Percentiles rank a stretch among this genome's conserved stretches.
Evolutionary conservation across 2,797 vertebrate species (phyloP).

Genomic region (Enteromius argenteus): DNA sequence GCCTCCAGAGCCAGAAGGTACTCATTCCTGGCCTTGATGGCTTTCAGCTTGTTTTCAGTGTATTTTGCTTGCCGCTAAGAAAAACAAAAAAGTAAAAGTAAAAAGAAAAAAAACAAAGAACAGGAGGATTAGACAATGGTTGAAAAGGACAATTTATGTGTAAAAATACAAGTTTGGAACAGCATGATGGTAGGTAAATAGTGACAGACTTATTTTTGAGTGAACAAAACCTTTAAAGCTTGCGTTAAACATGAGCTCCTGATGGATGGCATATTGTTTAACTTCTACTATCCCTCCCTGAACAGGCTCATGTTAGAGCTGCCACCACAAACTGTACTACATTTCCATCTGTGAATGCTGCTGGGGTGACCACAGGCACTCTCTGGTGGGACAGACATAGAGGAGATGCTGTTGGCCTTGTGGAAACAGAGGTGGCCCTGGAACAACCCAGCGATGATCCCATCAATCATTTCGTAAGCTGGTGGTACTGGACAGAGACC

Average conservation of each 20-base stretch:
- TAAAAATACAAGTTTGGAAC: neutral
- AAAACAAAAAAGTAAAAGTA: conserved; percentile 60
- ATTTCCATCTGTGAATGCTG: conserved; percentile 10
- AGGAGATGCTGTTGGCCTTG: conserved; percentile 31
- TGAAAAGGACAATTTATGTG: neutral
- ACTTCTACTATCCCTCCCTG: conserved; percentile 7
- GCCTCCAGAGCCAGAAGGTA: conserved; percentile 96
- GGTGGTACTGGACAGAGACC: conserved; percentile 39
- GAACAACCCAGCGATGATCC: conserved; percentile 30
- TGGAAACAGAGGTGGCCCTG: conserved; percentile 32
- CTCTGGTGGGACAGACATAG: neutral
- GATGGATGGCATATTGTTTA: conserved; percentile 10
- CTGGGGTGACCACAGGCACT: conserved; percentile 13
- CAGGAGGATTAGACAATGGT: conserved; percentile 15
- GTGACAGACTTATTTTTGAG: neutral
- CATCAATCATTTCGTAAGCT: conserved; percentile 40
- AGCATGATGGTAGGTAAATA: neutral
- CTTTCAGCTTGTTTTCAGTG: conserved; percentile 97
- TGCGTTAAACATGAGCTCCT: neutral
- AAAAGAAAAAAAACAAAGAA: conserved; percentile 63
- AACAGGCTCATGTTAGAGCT: conserved; percentile 29
- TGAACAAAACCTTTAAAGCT: neutral
- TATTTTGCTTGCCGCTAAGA: conserved; percentile 95
- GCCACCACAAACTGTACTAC: conserved; percentile 30
- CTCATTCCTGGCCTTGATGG: conserved; percentile 96